Base-by-base conservation (phyloP, 2,113 vertebrate species). In the Alethe castanea region DNA sequence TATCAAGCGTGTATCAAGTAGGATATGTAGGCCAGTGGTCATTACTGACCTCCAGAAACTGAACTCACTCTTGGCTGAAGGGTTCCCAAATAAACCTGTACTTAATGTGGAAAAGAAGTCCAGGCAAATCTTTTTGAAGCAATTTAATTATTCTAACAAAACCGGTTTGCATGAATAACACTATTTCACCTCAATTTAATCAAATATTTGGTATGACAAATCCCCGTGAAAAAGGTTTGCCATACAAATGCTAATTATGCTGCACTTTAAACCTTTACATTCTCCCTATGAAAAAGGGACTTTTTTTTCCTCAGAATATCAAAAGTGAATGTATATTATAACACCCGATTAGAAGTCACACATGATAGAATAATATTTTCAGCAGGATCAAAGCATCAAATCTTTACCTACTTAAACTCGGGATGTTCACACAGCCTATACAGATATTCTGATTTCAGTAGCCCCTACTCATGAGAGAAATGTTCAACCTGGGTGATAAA, bases 121-220 rank as follows among this genome's bases (percentile, higher is more conserved):
- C 59, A 82, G 29, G 53, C 17, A 54, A 86, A 53, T 16, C 28
- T 36, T 88, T 88, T 7, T 85, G 45, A 81, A 88, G n/a, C 9
- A 72, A 31, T 90, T 92, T 72, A 86, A 88, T 95, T 47, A 61
- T 65, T 65, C 61, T 56, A 89, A 88, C 53, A 62, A 93, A 92
- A 36, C 11, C 0, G 0, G 28, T 95, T 91, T 13, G 6, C 77
- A 61, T 83, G 59, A 93, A 59, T 81, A 91, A 85, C 54, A n/a
- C 35, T 25, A 47, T 87, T 94, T 96, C 71, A 47, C 28, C 82
- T 81, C 61, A 69, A 15, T 94, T 74, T 85, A 59, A 59, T 73
- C 84, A 93, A 94, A 71, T 70, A 91, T 94, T 94, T 96, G 85
- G 28, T 73, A 84, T 53, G 60, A 82, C 73, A 95, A 77, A 92